Conservation (phyloP, 2,797 vertebrate genomes). For the Cyclopterus lumpus region DNA sequence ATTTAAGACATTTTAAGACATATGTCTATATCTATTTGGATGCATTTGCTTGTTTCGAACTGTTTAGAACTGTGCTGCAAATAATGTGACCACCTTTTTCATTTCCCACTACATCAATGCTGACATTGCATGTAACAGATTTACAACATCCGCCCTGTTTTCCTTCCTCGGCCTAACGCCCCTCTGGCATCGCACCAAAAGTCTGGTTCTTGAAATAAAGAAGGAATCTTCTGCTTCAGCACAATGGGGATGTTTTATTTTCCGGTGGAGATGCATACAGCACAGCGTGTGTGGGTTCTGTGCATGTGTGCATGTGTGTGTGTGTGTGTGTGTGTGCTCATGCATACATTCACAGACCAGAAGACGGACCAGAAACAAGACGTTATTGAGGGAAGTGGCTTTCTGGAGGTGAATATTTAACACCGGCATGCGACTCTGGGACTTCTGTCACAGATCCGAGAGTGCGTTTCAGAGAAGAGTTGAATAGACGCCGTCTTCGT, state of each 20-base stretch:
- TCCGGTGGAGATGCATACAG: slow-evolving; percentile 51
- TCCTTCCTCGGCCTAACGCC: slow-evolving; percentile 36
- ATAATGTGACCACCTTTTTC: slow-evolving; percentile 33
- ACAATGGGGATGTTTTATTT: slow-evolving; percentile 69
- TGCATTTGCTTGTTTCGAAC: background rate
- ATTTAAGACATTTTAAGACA: background rate
- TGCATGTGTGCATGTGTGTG: background rate
- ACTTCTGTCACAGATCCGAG: slow-evolving; percentile 30
- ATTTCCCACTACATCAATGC: slow-evolving; percentile 41
- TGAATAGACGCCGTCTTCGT: slow-evolving; percentile 5
- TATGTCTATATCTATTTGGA: slow-evolving; percentile 7
- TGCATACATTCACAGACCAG: slow-evolving; percentile 39
- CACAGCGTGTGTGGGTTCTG: background rate
- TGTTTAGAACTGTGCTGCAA: slow-evolving; percentile 14
- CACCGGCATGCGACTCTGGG: slow-evolving; percentile 21
- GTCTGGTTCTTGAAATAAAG: slow-evolving; percentile 56
- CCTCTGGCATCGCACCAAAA: slow-evolving; percentile 39
- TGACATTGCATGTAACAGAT: slow-evolving; percentile 55
- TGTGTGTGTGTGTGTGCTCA: background rate
- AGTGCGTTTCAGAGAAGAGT: slow-evolving; percentile 1
- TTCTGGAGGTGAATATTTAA: slow-evolving; percentile 48
- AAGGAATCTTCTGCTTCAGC: slow-evolving; percentile 66
- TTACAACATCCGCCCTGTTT: slow-evolving; percentile 49
- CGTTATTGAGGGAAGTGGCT: slow-evolving; percentile 18
- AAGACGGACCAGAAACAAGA: slow-evolving; percentile 7